Evolutionary conservation across 2,797 vertebrate species (phyloP).

Genomic region (Zenarchopterus dispar): DNA sequence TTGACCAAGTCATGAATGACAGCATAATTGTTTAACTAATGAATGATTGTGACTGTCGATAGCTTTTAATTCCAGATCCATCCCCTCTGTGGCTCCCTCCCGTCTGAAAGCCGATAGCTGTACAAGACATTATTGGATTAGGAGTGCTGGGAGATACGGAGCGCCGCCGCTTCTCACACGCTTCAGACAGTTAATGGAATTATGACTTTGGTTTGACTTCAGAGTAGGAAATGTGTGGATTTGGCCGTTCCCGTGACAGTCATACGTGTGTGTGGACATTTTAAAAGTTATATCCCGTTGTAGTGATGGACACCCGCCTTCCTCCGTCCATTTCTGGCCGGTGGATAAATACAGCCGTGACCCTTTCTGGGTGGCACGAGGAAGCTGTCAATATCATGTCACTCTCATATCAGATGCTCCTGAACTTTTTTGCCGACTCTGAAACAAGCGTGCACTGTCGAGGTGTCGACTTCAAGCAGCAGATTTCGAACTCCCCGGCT

Average conservation of each 20-base stretch:
- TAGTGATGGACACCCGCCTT: neutral
- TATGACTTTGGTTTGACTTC: conserved; percentile 13
- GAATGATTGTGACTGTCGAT: neutral
- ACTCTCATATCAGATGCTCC: conserved; percentile 41
- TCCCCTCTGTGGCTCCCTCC: conserved; percentile 2
- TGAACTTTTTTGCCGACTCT: conserved; percentile 44
- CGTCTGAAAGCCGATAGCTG: conserved; percentile 15
- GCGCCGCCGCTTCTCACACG: conserved; percentile 29
- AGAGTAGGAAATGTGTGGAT: neutral
- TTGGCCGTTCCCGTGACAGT: neutral
- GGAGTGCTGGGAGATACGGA: conserved; percentile 32
- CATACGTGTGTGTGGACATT: conserved; percentile 5
- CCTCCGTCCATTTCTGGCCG: neutral
- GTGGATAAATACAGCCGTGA: conserved; percentile 4
- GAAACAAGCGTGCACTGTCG: conserved; percentile 33
- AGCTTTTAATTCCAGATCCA: conserved; percentile 6
- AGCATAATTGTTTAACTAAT: neutral
- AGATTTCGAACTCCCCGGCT: conserved; percentile 49
- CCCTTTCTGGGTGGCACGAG: neutral
- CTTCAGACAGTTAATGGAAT: conserved; percentile 18
- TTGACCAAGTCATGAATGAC: too few species aligned
- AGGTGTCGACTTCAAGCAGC: conserved; percentile 37
- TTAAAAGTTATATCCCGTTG: neutral
- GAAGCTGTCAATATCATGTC: neutral
- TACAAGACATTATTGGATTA: conserved; percentile 51